Percentiles rank a stretch among this genome's conserved stretches.
phyloP scores from a whole-genome alignment of 2,888 invertebrate genomes.

The Phasia obesa region DNA sequence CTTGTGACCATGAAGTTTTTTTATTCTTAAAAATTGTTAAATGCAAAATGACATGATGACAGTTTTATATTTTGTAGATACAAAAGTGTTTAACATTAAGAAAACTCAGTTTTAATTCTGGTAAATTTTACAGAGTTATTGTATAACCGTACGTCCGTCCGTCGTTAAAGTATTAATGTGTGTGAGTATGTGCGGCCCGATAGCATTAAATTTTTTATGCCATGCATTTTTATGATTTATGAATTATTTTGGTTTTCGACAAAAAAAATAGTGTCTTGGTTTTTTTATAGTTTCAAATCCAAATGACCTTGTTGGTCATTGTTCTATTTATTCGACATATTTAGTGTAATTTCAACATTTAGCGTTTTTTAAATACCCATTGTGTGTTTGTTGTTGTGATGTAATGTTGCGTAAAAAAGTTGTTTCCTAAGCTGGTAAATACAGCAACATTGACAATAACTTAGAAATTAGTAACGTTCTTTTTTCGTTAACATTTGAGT shows the following conservation, averaged over 20 bases:
- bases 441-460: not conserved
- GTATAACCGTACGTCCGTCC: not conserved
- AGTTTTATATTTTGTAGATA: slow-evolving; percentile 45
- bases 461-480: no score
- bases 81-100: slow-evolving; percentile 2
- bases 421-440: not conserved
- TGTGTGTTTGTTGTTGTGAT: not conserved
- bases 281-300: slow-evolving; percentile 69
- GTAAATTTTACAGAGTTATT: slow-evolving; percentile 35
- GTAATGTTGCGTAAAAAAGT: not conserved
- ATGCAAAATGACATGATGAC: slow-evolving; percentile 29
- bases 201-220: slow-evolving; percentile 73
- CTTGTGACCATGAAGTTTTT: slow-evolving; percentile 38
- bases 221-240: slow-evolving; percentile 81
- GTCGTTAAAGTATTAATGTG: not conserved
- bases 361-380: slow-evolving; percentile 25
- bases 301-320: slow-evolving; percentile 71
- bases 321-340: slow-evolving; percentile 55
- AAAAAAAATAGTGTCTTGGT: slow-evolving; percentile 61
- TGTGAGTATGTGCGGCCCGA: not conserved
- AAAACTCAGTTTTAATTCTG: slow-evolving; percentile 14
- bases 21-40: not conserved
- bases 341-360: slow-evolving; percentile 44
- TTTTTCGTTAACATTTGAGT: no score
- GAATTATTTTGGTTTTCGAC: slow-evolving; percentile 79